A percentile compares a stretch with the other conserved stretches of the same genome.
phyloP scores from a whole-genome alignment of 2,113 vertebrate genomes.

The Xiphophorus hellerii region DNA sequence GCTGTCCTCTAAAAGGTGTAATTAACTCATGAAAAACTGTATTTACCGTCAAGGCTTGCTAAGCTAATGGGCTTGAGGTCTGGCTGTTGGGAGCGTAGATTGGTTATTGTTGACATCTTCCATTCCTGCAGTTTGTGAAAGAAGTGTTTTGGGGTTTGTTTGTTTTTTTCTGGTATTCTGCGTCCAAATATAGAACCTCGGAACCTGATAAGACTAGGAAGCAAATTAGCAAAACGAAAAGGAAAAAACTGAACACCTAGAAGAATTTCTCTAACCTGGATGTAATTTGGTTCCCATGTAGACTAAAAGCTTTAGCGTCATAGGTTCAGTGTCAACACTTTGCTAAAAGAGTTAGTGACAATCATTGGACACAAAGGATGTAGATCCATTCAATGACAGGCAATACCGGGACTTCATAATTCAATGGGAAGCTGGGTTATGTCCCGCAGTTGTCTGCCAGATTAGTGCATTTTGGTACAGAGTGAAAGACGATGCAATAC shows the following conservation, averaged over 20 bases:
- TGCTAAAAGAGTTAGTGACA: neutral
- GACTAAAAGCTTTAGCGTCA: neutral
- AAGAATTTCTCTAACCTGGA: neutral
- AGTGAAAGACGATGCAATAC: no score
- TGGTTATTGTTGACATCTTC: slow-evolving; percentile 60
- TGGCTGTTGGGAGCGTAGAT: slow-evolving; percentile 65
- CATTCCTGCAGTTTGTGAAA: slow-evolving; percentile 27
- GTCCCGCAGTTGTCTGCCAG: no score
- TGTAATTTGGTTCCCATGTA: neutral
- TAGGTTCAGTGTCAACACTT: neutral
- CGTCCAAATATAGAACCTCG: neutral
- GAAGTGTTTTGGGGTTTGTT: no score
- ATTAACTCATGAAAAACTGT: slow-evolving; percentile 71
- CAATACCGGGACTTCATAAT: no score
- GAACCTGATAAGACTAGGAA: neutral
- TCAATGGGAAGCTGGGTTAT: no score
- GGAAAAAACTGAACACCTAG: no score
- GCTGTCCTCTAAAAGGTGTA: slow-evolving; percentile 72
- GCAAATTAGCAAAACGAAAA: neutral
- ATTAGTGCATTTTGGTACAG: no score
- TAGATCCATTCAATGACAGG: no score
- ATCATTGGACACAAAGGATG: no score
- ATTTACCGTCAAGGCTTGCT: slow-evolving; percentile 70
- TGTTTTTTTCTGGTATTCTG: neutral
- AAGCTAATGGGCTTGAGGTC: slow-evolving; percentile 70